These are phyloP conservation scores for Pseudochaenichthys georgianus DNA, from an alignment of 2,797 vertebrate species.

Conservation along the genomic window DNA sequence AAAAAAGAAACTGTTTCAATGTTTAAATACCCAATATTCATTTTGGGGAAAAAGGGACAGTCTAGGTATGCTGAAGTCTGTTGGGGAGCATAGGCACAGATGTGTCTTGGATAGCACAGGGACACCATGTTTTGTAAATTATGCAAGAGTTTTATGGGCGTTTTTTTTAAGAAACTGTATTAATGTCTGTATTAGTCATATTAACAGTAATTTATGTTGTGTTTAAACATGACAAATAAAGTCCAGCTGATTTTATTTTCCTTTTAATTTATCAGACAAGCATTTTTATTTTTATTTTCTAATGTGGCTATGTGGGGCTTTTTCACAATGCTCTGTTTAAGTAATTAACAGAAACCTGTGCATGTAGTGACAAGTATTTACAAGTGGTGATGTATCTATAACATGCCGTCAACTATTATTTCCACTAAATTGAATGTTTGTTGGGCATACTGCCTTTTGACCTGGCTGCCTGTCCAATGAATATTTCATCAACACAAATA, in stretches of 20 bases:
- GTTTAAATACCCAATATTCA: slow-evolving; percentile 75
- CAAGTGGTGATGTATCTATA: slow-evolving; percentile 76
- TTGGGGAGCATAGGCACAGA: slow-evolving; percentile 76
- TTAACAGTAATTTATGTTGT: slow-evolving; percentile 99
- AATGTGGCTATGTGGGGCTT: slow-evolving; percentile 55
- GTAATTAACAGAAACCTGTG: slow-evolving; percentile 69
- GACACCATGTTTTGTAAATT: slow-evolving; percentile 98
- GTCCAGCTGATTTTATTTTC: slow-evolving; percentile 77
- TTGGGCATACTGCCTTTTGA: slow-evolving; percentile 76
- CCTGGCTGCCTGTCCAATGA: slow-evolving; percentile 75
- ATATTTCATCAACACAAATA: slow-evolving; percentile 83
- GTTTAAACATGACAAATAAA: slow-evolving; percentile 99
- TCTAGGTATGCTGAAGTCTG: slow-evolving; percentile 63
- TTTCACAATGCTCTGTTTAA: slow-evolving; percentile 66
- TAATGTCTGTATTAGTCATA: slow-evolving; percentile 99
- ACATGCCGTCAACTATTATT: slow-evolving; percentile 76
- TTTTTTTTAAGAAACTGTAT: slow-evolving; percentile 95
- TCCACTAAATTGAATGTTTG: slow-evolving; percentile 80
- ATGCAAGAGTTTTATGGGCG: slow-evolving; percentile 92
- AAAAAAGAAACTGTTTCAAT: slow-evolving; percentile 54
- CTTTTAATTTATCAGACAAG: slow-evolving; percentile 51
- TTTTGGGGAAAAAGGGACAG: slow-evolving; percentile 55
- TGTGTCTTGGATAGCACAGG: slow-evolving; percentile 91
- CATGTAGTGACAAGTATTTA: slow-evolving; percentile 78
- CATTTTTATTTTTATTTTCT: slow-evolving; percentile 33